These are phyloP conservation scores for Ficedula albicollis DNA, from an alignment of 2,797 vertebrate genomes.

Conservation along the genomic window DNA sequence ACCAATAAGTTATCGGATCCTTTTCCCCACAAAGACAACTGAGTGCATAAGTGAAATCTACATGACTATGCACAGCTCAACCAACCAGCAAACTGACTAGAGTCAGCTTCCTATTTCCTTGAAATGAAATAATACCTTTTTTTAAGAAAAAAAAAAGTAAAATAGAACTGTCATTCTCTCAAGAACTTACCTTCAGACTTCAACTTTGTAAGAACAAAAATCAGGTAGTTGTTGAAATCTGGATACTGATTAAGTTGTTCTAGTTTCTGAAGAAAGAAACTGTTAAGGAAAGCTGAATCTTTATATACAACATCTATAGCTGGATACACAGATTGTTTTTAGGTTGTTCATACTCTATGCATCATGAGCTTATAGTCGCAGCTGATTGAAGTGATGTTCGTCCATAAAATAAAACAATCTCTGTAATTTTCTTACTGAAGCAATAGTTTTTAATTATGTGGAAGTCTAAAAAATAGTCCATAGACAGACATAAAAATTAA, in stretches of 20 bases:
- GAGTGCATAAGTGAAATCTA: not conserved
- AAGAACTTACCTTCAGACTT: slow-evolving; percentile 93
- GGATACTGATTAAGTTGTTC: slow-evolving; percentile 98
- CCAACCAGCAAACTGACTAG: not conserved
- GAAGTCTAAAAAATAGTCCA: not conserved
- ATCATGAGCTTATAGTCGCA: too few species aligned
- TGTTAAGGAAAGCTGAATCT: slow-evolving; percentile 80
- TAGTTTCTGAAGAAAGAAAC: slow-evolving; percentile 86
- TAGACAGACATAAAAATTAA: not conserved
- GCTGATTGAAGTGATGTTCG: too few species aligned
- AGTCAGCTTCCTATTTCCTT: not conserved
- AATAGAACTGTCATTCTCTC: not conserved
- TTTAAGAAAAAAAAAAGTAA: not conserved
- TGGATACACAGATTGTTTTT: not conserved
- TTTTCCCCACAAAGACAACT: not conserved
- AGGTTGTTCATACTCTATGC: too few species aligned
- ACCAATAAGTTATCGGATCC: not conserved
- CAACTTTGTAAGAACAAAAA: slow-evolving; percentile 96
- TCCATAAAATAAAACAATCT: not conserved
- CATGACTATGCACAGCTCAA: not conserved
- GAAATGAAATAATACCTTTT: not conserved
- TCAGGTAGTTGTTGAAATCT: slow-evolving; percentile 98
- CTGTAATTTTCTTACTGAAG: not conserved
- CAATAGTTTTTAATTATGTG: not conserved
- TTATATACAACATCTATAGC: not conserved